Evolutionary conservation across 2,113 vertebrate species (phyloP), one percentile per base, ranked within the genome.

Genomic region (Phyllostomus discolor): DNA sequence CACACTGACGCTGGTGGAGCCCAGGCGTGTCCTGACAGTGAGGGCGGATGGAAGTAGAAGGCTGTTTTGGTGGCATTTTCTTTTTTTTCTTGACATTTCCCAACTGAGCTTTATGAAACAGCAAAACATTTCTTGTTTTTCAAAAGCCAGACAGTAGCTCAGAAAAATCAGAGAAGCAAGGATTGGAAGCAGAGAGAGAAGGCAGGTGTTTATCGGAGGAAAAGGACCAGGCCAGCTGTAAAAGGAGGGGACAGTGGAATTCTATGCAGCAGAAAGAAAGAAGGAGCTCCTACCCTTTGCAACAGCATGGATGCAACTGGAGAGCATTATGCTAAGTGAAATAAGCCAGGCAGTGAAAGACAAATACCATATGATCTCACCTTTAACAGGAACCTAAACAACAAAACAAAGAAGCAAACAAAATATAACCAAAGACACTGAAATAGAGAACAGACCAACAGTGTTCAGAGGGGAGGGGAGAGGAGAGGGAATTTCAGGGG

Each of bases 41-140:
- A 79, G 41, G 78, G 86, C 0, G 3, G 70, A 35, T 59, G 80
- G 59, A 93, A 88, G 38, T 67, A 20, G 31, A 80, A 66, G 41
- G 52, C 9, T 72, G 28, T 79, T 88, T 48, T 24, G 59, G 88
- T 85, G 59, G 54, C 28, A 17, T 88, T 95, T 88, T 80, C 52
- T 50, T 79, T 73, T 24, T 73, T 78, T 52, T 7, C 19, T 86
- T 88, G 94, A 96, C 90, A 96, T 97, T 96, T 97, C 43, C 54
- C 50, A 85, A 66, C 78, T 57, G 72, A 88, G 81, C 38, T 79
- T 88, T 82, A 35, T n/a, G 83, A 87, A 95, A 79, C 35, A 92
- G 66, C 48, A 86, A 90, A 89, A 50, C 64, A 79, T 24, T 96
- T 96, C 26, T 95, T 93, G 52, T 91, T 72, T 93, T 95, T 91